phyloP scores from a whole-genome alignment of 2,797 vertebrate genomes.

The Chelonia mydas region DNA sequence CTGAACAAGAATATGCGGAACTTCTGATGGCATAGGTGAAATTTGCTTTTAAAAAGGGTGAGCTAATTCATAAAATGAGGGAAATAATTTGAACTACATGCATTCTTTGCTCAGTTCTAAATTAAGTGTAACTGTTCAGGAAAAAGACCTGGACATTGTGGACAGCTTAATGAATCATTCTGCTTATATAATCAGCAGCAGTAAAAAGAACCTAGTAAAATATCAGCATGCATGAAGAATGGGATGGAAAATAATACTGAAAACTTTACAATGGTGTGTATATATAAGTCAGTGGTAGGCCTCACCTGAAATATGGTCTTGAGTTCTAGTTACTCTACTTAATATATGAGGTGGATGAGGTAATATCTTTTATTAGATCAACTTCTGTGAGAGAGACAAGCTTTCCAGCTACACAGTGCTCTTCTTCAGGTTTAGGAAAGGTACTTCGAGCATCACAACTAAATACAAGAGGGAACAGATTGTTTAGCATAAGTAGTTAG shows the following conservation, averaged over 20 bases:
- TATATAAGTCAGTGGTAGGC: background rate
- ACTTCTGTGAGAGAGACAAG: too few species aligned
- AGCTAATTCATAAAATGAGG: background rate
- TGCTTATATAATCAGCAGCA: background rate
- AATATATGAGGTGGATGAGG: too few species aligned
- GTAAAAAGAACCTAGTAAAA: background rate
- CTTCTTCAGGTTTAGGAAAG: too few species aligned
- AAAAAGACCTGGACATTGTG: background rate
- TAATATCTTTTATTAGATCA: too few species aligned
- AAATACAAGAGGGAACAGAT: too few species aligned
- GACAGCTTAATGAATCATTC: background rate
- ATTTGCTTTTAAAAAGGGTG: background rate
- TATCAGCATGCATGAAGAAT: background rate
- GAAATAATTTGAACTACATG: background rate
- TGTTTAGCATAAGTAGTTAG: too few species aligned
- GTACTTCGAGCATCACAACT: too few species aligned
- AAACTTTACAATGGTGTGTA: background rate
- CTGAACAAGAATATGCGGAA: too few species aligned
- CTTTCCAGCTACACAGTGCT: too few species aligned
- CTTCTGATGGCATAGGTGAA: background rate
- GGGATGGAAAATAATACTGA: background rate
- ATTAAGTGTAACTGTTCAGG: background rate
- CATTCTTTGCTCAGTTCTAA: background rate
- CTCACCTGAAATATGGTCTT: too few species aligned
- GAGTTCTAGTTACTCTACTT: too few species aligned